Evolutionary conservation across 2,113 vertebrate species (phyloP).

Genomic region (Xyrauchen texanus): DNA sequence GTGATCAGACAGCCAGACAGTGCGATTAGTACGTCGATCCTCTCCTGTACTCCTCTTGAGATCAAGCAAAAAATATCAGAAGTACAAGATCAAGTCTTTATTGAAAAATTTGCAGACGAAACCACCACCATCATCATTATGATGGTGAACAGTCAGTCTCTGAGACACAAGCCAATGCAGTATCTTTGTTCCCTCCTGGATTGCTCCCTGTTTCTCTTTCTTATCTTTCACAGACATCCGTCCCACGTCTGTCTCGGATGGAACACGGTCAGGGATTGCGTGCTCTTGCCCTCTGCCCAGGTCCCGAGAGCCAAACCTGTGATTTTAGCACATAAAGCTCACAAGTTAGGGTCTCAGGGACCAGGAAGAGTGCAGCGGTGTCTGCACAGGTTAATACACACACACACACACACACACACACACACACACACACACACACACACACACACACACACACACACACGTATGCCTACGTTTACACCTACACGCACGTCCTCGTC

Average conservation of each 20-base stretch:
- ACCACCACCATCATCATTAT: too few relatives aligned
- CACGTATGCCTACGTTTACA: too few relatives aligned
- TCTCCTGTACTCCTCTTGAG: conserved; percentile 15
- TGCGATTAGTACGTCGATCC: neutral
- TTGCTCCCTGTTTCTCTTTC: too few relatives aligned
- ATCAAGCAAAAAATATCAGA: conserved; percentile 27
- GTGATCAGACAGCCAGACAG: neutral
- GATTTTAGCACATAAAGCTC: conserved; percentile 96
- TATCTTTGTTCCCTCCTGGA: too few relatives aligned
- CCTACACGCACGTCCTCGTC: too few relatives aligned
- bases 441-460: neutral
- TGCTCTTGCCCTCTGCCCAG: conserved; percentile 96
- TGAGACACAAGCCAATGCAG: too few relatives aligned
- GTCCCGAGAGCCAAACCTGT: conserved; percentile 99
- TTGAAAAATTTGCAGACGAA: conserved; percentile 5
- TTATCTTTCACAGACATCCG: conserved; percentile 2
- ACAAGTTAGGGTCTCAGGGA: conserved; percentile 99
- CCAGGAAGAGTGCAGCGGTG: conserved; percentile 92
- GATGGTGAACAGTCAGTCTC: too few relatives aligned
- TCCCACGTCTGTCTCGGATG: neutral
- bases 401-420: neutral
- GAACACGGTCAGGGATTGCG: conserved; percentile 67
- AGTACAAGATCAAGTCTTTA: conserved; percentile 33
- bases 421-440: too few relatives aligned
- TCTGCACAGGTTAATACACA: conserved; percentile 63